Evolutionary conservation across 1,140 invertebrate genomes (phyloP), one percentile per base, ranked within the genome.

Genomic region (Riptortus pedestris): DNA sequence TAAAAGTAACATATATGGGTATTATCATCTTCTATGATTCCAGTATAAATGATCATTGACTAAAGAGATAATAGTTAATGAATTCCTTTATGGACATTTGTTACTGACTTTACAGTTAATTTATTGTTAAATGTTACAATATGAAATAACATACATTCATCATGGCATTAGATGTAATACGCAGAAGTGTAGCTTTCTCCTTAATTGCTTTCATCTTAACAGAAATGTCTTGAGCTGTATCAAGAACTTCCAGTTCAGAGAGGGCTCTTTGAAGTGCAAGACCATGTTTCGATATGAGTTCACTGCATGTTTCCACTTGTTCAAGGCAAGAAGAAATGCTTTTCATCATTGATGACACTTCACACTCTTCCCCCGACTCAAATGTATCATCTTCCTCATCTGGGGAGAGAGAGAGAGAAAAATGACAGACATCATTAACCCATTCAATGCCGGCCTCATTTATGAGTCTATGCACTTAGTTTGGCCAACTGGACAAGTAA

Each of bases 141-240:
- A 31, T 33, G 38, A 12, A 12, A 33, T 28, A 4, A 83, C 87
- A 85, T 78, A 94, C 93, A 78, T 91, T 96, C 64, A 97, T 90
- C 91, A 98, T 96, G 20, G 91, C 89, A 78, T 87, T 93, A 31
- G 92, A 91, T 16, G 94, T 91, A 72, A 97, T 94, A 62, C 93
- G 81, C 75, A 96, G 96, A 4, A 95, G 79, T 2, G 91, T 94
- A 1, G 93, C 91, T 68, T 91, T 79, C 74, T 98, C 95, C 68
- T 86, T 89, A 47, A 94, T 85, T 66, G 87, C 82, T 75, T 91
- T 91, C 5, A 86, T 79, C 75, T 81, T 77, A 55, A 74, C 65
- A 16, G 77, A 72, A 33, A 81, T 73, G 59, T 88, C 85, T 47
- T 76, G 74, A 66, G 75, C 71, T 65, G 75, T 75, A 43, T 88